Evolutionary conservation across 2,113 vertebrate species (phyloP), one percentile per base, ranked within the genome.

Genomic region (Furnarius figulus): DNA sequence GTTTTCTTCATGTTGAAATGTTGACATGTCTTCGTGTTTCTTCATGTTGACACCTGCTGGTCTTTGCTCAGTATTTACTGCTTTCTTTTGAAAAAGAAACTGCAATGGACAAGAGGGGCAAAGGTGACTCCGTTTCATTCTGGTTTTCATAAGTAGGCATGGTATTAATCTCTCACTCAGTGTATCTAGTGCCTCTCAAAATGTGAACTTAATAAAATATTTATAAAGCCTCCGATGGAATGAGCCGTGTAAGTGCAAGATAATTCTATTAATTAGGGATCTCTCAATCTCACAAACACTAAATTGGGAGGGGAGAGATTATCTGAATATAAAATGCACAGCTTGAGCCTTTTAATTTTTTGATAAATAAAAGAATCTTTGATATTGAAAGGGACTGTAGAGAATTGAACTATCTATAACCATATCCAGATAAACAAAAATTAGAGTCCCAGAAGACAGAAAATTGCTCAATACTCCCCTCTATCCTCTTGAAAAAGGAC

Each of bases 251-350:
- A 95, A 95, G 88, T 96, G 93, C 88, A 90, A 94, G 88, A 88
- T 97, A 96, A 94, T 96, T 92, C 90, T 96, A 62, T 95, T 95
- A 92, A 94, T 95, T 96, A 94, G 70, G n/a, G 70, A 84, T 94
- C 88, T 96, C 85, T 92, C 82, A 90, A 87, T 94, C 90, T 95
- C 76, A 72, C 83, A 90, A 90, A 91, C 63, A 76, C 28, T 72
- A 53, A 87, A 75, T 58, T 84, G 63, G 72, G 89, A 47, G 31
- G 82, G 49, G 67, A 19, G 33, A 53, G 59, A 81, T 95, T 94
- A 72, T 96, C 56, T 87, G 85, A 84, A 90, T 89, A 86, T 75
- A 93, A 83, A 96, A 68, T 86, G 82, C 95, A 81, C 85, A 96
- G 93, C 73, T 81, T 96, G 92, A 96, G 65, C 61, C 83, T 90